Evolutionary conservation across 2,113 vertebrate genomes (phyloP).

Genomic region (Pseudopodoces humilis): DNA sequence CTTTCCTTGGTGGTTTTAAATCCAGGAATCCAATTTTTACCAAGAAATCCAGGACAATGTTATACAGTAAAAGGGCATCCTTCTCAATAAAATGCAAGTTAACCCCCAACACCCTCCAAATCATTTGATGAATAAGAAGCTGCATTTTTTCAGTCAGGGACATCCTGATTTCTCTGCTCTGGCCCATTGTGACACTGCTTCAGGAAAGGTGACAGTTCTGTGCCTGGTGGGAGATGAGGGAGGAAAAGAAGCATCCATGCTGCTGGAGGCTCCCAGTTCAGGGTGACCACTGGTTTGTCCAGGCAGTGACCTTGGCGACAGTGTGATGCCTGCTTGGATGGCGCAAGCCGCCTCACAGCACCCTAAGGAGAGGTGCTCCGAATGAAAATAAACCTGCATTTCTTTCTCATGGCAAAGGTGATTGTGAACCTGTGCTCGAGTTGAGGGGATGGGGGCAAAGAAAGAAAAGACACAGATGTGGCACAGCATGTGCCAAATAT

Average conservation of each 20-base stretch:
- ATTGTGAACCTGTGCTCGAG: not conserved
- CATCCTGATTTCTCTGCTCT: not conserved
- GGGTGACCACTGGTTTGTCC: not conserved
- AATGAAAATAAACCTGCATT: not conserved
- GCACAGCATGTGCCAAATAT: not conserved
- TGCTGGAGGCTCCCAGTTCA: fast-evolving
- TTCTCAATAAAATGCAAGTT: not conserved
- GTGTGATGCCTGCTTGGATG: fast-evolving
- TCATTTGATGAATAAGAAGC: not conserved
- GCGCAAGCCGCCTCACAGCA: not conserved
- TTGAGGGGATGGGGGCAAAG: fast-evolving
- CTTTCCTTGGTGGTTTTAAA: not conserved
- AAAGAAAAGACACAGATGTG: not conserved
- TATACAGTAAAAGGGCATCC: not conserved
- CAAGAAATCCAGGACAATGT: not conserved
- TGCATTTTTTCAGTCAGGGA: not conserved
- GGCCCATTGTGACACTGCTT: fast-evolving
- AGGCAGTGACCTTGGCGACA: not conserved
- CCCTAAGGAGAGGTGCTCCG: not conserved
- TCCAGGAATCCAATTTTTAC: not conserved
- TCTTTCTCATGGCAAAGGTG: not conserved
- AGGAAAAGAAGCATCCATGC: not conserved
- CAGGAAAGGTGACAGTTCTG: not conserved
- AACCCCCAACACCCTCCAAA: not conserved
- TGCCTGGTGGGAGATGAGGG: not conserved